A percentile compares a stretch with the other conserved stretches of the same genome.
These are phyloP conservation scores for Ranitomeya variabilis DNA, from an alignment of 2,113 vertebrate genomes.

Conservation along the genomic window DNA sequence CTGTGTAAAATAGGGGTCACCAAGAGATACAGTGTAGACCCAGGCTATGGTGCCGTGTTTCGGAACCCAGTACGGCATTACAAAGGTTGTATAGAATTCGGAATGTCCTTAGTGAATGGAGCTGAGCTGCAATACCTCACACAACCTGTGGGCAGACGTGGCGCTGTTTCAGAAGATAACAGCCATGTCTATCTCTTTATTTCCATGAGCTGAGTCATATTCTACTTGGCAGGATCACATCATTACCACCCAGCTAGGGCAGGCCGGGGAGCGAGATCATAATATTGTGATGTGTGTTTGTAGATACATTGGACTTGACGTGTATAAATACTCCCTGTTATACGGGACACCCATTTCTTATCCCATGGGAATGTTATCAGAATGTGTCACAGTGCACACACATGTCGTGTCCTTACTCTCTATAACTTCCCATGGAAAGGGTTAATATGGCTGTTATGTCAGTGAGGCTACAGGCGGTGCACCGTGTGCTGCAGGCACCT, in stretches of 20 bases:
- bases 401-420: background rate
- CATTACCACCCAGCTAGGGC: background rate
- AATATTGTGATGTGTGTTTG: background rate
- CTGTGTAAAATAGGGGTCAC: too few relatives aligned
- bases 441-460: background rate
- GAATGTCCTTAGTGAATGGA: background rate
- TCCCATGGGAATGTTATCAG: background rate
- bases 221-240: background rate
- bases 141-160: background rate
- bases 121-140: background rate
- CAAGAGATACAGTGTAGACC: too few relatives aligned
- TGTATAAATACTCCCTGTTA: constrained; percentile 12
- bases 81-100: too few relatives aligned
- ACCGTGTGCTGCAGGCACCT: background rate
- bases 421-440: background rate
- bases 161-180: background rate
- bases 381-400: constrained; percentile 11
- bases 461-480: too few relatives aligned
- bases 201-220: background rate
- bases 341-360: background rate
- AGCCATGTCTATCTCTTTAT: background rate
- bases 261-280: background rate
- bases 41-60: too few relatives aligned
- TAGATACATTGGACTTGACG: background rate
- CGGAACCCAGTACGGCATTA: too few relatives aligned